Percentiles rank a stretch among this genome's conserved stretches.
phyloP scores from a whole-genome alignment of 2,113 vertebrate species.

The Panthera uncia region DNA sequence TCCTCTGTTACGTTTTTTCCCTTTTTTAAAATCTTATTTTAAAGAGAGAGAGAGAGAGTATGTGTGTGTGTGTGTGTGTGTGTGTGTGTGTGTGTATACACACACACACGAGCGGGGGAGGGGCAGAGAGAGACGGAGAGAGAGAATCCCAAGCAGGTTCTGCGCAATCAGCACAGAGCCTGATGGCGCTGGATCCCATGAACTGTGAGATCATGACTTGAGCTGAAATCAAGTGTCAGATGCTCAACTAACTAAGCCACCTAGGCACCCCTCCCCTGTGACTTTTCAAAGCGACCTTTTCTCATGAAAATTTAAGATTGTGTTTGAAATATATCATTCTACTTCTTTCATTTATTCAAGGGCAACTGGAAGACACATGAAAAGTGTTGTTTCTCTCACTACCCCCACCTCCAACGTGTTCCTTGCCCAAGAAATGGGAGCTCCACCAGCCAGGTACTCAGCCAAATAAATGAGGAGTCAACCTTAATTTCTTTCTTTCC shows the following conservation, averaged over 20 bases:
- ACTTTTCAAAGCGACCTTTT: neutral
- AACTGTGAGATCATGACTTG: too few species aligned
- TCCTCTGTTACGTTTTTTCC: neutral
- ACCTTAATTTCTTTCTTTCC: neutral
- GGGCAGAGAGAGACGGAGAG: too few species aligned
- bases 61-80: too few species aligned
- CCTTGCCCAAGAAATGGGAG: neutral
- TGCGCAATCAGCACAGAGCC: too few species aligned
- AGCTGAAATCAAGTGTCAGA: too few species aligned
- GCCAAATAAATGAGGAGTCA: neutral
- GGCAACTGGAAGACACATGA: neutral
- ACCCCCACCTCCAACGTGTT: fast-evolving
- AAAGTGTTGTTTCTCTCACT: neutral
- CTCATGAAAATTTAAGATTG: neutral
- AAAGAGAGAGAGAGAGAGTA: too few species aligned
- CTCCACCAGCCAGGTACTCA: neutral
- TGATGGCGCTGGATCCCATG: too few species aligned
- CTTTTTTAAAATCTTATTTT: too few species aligned
- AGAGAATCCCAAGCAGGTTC: too few species aligned
- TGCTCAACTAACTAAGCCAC: too few species aligned
- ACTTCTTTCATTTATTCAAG: slow-evolving; percentile 12
- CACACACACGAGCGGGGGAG: too few species aligned
- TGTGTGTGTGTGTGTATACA: too few species aligned
- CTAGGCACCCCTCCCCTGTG: neutral
- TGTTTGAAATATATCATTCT: neutral